Conservation (phyloP, 2,888 invertebrate genomes). For the Epinotia demarniana region DNA sequence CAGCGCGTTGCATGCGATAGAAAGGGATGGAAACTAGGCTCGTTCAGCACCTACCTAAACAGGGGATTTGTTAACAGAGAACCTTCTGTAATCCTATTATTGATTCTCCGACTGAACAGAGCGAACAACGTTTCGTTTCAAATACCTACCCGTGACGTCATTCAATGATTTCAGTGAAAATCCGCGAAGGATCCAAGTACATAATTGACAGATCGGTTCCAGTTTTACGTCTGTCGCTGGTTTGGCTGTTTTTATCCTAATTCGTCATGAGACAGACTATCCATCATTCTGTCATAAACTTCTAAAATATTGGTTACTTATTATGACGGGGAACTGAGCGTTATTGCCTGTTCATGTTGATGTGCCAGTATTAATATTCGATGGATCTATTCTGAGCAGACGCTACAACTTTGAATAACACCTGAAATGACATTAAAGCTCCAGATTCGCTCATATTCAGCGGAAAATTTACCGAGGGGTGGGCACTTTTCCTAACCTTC, state of each 20-base stretch:
- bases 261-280: not conserved
- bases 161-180: not conserved
- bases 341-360: not conserved
- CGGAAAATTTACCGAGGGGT: not conserved
- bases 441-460: not conserved
- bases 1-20: no score
- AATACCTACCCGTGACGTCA: not conserved
- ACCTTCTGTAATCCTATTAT: no score
- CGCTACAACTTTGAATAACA: not conserved
- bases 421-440: not conserved
- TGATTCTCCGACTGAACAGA: not conserved
- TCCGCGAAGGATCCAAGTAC: not conserved
- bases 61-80: no score
- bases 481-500: not conserved
- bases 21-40: no score
- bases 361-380: conserved; percentile 2
- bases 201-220: conserved; percentile 15
- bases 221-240: not conserved
- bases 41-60: no score
- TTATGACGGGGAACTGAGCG: not conserved
- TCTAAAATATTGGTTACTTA: not conserved
- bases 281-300: not conserved
- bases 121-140: not conserved
- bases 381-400: not conserved
- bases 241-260: not conserved